Evolutionary conservation across 2,888 invertebrate genomes (phyloP).

Genomic region (Amblyteles armatorius): DNA sequence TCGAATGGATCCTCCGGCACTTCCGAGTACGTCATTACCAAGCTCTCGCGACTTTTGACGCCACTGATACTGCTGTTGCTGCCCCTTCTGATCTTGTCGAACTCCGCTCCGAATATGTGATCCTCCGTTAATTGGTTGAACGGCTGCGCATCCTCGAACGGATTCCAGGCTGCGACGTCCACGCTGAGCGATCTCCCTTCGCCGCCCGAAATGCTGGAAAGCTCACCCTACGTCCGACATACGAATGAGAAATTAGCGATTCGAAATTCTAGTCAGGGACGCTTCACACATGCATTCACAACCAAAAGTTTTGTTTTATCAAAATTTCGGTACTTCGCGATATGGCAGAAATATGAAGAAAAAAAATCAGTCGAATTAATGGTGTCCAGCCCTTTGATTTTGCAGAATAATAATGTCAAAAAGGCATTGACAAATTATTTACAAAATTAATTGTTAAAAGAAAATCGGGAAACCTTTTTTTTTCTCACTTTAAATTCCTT

Average conservation of each 20-base stretch:
- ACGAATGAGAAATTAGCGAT: constrained; percentile 13
- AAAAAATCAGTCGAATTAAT: no score
- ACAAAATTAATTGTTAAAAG: no score
- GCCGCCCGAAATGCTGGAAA: constrained; percentile 81
- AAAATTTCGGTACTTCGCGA: no score
- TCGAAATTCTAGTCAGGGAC: no score
- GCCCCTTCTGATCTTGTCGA: constrained; percentile 92
- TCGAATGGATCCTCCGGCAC: constrained; percentile 91
- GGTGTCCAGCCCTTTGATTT: no score
- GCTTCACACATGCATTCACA: no score
- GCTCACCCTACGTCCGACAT: constrained; percentile 81
- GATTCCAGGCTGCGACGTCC: constrained; percentile 92
- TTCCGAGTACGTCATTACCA: constrained; percentile 88
- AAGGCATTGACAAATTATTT: no score
- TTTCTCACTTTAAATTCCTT: no score
- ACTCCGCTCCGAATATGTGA: constrained; percentile 93
- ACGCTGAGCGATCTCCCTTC: constrained; percentile 85
- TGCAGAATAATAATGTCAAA: no score
- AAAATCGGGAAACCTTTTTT: no score
- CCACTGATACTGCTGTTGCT: constrained; percentile 92
- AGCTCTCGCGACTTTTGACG: constrained; percentile 89
- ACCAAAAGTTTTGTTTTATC: no score
- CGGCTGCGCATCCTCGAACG: constrained; percentile 90
- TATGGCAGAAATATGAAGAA: no score
- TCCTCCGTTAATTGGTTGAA: constrained; percentile 92